Evolutionary conservation across 2,888 invertebrate genomes (phyloP).

Genomic region (Oxytorus armatus): DNA sequence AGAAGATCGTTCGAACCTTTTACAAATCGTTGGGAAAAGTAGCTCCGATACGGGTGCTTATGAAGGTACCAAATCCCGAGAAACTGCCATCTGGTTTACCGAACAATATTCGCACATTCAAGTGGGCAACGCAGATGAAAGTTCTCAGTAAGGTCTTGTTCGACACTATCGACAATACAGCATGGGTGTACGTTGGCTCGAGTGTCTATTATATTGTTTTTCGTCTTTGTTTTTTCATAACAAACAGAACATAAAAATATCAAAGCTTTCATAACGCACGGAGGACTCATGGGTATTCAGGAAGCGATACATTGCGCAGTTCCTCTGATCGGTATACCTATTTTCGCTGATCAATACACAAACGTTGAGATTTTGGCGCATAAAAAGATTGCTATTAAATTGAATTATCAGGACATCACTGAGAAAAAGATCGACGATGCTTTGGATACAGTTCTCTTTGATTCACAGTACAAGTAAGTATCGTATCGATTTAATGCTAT

Average conservation of each 20-base stretch:
- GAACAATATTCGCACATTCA: slow-evolving; percentile 69
- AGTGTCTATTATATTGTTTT: background rate
- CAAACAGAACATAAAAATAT: slow-evolving; percentile 79
- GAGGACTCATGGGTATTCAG: slow-evolving; percentile 73
- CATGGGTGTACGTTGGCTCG: background rate
- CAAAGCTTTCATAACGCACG: slow-evolving; percentile 78
- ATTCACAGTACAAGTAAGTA: slow-evolving; percentile 70
- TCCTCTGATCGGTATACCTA: slow-evolving; percentile 75
- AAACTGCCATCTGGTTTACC: slow-evolving; percentile 74
- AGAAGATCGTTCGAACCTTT: slow-evolving; percentile 68
- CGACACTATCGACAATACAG: background rate
- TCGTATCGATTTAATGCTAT: background rate
- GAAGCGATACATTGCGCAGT: slow-evolving; percentile 73
- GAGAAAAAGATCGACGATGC: slow-evolving; percentile 71
- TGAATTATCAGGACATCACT: slow-evolving; percentile 70
- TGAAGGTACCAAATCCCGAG: slow-evolving; percentile 70
- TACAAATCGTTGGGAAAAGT: slow-evolving; percentile 74
- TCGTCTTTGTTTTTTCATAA: background rate
- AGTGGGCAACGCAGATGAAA: slow-evolving; percentile 77
- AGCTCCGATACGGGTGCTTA: slow-evolving; percentile 74
- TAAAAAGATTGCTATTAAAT: slow-evolving; percentile 71
- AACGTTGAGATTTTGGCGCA: slow-evolving; percentile 74
- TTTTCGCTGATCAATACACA: slow-evolving; percentile 72
- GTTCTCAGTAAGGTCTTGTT: slow-evolving; percentile 72
- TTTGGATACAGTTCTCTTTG: slow-evolving; percentile 71